phyloP scores from a whole-genome alignment of 1,140 invertebrate species.

The Lamellibrachia luymesi region DNA sequence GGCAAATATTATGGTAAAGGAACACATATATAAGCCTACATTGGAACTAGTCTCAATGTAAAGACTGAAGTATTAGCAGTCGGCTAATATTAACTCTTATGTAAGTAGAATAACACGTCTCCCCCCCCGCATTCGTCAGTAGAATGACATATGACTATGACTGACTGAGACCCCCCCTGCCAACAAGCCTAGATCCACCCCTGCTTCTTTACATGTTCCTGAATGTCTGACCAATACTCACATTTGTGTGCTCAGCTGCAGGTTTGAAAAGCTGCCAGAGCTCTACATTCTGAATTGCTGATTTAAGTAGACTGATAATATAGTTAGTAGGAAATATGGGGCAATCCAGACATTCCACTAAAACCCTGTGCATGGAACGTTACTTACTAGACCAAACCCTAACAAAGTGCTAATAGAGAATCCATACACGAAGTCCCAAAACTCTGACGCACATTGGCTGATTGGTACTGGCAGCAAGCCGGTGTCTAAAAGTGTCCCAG shows the following conservation, averaged over 20 bases:
- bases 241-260: neutral
- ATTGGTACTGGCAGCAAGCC: neutral
- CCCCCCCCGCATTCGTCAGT: no score
- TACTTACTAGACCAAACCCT: neutral
- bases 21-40: no score
- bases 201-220: no score
- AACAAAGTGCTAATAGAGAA: neutral
- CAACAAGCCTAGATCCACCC: no score
- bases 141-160: no score
- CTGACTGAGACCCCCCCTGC: no score
- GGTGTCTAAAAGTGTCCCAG: neutral
- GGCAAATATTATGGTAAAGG: no score
- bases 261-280: neutral
- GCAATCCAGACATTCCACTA: neutral
- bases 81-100: no score
- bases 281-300: neutral
- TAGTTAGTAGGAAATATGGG: neutral
- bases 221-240: neutral
- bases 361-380: neutral
- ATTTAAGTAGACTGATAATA: neutral
- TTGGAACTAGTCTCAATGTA: no score
- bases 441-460: neutral
- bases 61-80: no score
- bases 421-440: neutral
- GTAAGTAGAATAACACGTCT: no score